Conservation (phyloP, 2,888 invertebrate species). For the Drosophila bunnanda region DNA sequence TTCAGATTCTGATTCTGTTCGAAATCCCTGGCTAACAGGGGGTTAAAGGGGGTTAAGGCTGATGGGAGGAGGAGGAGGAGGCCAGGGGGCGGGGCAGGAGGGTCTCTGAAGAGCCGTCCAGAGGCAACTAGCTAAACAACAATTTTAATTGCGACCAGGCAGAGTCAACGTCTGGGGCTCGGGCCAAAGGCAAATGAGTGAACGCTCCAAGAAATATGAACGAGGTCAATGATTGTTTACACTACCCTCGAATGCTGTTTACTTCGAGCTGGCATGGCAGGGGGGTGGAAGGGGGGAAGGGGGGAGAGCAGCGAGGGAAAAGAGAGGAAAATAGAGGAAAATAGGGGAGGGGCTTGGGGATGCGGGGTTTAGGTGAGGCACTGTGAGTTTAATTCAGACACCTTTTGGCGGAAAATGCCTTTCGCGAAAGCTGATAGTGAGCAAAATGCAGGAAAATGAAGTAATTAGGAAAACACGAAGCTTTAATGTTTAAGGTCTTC, state of each 20-base stretch:
- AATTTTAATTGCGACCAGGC: slow-evolving; percentile 72
- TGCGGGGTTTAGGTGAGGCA: background rate
- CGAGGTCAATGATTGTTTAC: slow-evolving; percentile 80
- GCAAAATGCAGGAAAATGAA: slow-evolving; percentile 12
- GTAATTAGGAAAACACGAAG: slow-evolving; percentile 18
- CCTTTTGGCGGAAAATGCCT: slow-evolving; percentile 16
- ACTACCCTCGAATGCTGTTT: slow-evolving; percentile 79
- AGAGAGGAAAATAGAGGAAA: no score
- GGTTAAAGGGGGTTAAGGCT: background rate
- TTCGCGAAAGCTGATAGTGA: slow-evolving; percentile 3
- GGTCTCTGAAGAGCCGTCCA: slow-evolving; percentile 14
- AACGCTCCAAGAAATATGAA: slow-evolving; percentile 70
- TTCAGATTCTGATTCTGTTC: slow-evolving; percentile 27
- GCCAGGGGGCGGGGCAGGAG: background rate
- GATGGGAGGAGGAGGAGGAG: background rate
- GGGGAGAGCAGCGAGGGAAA: background rate
- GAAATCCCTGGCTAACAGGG: slow-evolving; percentile 13
- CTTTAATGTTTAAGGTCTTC: background rate
- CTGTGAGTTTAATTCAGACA: slow-evolving; percentile 25
- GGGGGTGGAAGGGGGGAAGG: background rate
- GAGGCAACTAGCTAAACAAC: slow-evolving; percentile 62
- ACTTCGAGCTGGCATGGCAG: slow-evolving; percentile 53
- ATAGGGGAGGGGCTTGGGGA: background rate
- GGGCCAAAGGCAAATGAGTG: slow-evolving; percentile 73
- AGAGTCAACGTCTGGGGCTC: slow-evolving; percentile 43